These are phyloP conservation scores for Caerostris darwini DNA, from an alignment of 1,140 invertebrate genomes.

Conservation along the genomic window DNA sequence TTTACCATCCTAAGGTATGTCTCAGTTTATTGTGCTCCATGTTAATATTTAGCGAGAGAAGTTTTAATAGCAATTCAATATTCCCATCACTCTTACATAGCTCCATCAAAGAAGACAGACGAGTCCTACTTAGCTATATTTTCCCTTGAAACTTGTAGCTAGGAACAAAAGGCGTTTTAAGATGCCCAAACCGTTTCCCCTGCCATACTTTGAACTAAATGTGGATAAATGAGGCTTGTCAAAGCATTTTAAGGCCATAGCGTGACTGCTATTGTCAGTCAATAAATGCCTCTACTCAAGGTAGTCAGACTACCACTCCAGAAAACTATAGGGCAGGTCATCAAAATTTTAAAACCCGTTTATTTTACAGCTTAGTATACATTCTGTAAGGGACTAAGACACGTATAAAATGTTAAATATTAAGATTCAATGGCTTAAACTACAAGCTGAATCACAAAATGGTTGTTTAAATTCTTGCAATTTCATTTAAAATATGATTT, in stretches of 20 bases:
- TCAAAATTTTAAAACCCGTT: slow-evolving; percentile 1
- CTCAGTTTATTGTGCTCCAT: background rate
- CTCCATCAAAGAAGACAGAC: background rate
- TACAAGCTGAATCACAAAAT: too few species aligned
- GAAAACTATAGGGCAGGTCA: background rate
- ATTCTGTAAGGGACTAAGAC: background rate
- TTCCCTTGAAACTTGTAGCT: background rate
- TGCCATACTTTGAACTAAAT: background rate
- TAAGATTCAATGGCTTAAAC: too few species aligned
- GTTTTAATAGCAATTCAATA: slow-evolving; percentile 29
- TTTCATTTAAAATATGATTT: too few species aligned
- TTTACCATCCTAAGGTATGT: background rate
- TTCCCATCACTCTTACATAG: background rate
- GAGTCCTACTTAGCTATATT: background rate
- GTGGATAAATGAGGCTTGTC: slow-evolving; percentile 34
- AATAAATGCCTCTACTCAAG: slow-evolving; percentile 28
- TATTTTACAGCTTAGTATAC: background rate
- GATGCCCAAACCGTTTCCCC: background rate
- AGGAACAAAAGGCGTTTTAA: slow-evolving; percentile 17
- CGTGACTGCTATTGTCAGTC: slow-evolving; percentile 22
- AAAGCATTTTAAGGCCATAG: slow-evolving; percentile 21
- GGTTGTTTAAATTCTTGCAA: too few species aligned
- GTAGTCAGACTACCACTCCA: background rate
- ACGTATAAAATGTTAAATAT: background rate
- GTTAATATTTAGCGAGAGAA: background rate